Conservation (phyloP, 2,888 invertebrate genomes). For the Torymus tubicola region DNA sequence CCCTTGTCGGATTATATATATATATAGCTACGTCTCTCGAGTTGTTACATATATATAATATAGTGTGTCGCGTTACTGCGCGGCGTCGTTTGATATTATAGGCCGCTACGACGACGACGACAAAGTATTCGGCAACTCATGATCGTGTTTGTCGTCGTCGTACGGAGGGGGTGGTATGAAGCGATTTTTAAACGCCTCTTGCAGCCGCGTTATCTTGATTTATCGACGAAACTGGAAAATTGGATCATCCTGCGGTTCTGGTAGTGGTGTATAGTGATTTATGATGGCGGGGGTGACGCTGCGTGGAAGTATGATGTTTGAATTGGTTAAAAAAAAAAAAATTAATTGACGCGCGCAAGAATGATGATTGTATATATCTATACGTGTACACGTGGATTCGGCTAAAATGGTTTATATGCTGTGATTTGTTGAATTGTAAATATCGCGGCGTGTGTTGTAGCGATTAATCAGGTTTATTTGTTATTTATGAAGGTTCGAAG, state of each 20-base stretch:
- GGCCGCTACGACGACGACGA: not conserved
- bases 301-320: no score
- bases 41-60: not conserved
- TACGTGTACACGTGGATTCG: no score
- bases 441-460: no score
- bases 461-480: no score
- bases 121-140: slow-evolving; percentile 20
- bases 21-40: not conserved
- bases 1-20: slow-evolving; percentile 11
- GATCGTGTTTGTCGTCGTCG: slow-evolving; percentile 4
- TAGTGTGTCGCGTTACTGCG: not conserved
- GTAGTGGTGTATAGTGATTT: no score
- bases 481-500: no score
- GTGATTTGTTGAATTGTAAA: no score
- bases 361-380: no score
- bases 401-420: no score
- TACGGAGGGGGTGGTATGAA: not conserved
- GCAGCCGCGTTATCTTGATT: slow-evolving; percentile 22
- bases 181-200: slow-evolving; percentile 3
- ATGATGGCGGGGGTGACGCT: no score
- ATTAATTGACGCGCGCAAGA: no score
- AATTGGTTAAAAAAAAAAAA: no score
- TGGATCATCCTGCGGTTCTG: slow-evolving; percentile 20
- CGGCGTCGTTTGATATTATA: not conserved
- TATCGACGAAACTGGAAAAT: slow-evolving; percentile 22